phyloP scores from a whole-genome alignment of 2,888 invertebrate species.

The Malthinus flaveolus region DNA sequence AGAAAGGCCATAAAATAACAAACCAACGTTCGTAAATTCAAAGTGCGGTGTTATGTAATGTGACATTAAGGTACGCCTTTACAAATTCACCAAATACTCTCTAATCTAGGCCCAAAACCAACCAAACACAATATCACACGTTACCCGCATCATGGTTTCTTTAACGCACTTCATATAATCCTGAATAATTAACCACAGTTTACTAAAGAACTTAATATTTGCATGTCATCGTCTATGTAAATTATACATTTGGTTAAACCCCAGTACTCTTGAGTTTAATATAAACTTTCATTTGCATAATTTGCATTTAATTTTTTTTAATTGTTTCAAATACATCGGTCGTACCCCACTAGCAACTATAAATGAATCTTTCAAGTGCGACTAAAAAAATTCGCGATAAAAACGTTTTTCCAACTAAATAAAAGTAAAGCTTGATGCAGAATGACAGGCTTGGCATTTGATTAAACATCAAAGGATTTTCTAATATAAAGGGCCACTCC shows the following conservation, averaged over 20 bases:
- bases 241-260: slow-evolving; percentile 28
- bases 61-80: slow-evolving; percentile 23
- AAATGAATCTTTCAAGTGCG: no score
- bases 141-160: slow-evolving; percentile 27
- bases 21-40: slow-evolving; percentile 7
- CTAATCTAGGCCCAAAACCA: slow-evolving; percentile 23
- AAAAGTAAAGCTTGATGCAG: no score
- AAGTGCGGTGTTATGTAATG: slow-evolving; percentile 16
- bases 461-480: no score
- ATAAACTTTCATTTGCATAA: slow-evolving; percentile 28
- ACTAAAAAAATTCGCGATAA: no score
- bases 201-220: slow-evolving; percentile 32
- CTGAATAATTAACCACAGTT: slow-evolving; percentile 33
- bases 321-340: background rate
- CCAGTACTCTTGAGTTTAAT: slow-evolving; percentile 19
- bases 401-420: no score
- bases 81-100: slow-evolving; percentile 26
- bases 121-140: slow-evolving; percentile 24
- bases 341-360: no score
- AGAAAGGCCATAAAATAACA: slow-evolving; percentile 12
- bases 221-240: slow-evolving; percentile 30
- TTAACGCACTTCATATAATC: slow-evolving; percentile 27
- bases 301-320: slow-evolving; percentile 22
- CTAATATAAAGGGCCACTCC: no score
- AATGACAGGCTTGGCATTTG: no score